Conservation (phyloP, 2,888 invertebrate species). For the Psococerastis gibbosa region DNA sequence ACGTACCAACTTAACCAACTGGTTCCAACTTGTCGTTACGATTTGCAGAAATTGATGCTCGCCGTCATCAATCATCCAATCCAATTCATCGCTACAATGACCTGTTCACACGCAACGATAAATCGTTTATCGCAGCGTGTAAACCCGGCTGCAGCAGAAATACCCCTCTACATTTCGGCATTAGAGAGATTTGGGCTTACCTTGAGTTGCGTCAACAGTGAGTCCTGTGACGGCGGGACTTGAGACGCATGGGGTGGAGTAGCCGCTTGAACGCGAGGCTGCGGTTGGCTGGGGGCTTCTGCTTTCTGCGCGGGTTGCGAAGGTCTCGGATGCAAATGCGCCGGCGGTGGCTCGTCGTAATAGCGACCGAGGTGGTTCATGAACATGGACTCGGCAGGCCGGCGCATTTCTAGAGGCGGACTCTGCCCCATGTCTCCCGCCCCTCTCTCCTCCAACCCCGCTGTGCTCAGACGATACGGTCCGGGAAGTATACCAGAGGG, state of each 20-base stretch:
- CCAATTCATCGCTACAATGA: no score
- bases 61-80: no score
- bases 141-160: no score
- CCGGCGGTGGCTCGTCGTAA: slow-evolving; percentile 44
- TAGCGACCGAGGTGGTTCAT: slow-evolving; percentile 28
- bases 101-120: no score
- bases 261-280: slow-evolving; percentile 30
- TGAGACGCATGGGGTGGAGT: slow-evolving; percentile 56
- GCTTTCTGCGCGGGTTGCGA: slow-evolving; percentile 24
- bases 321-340: slow-evolving; percentile 25
- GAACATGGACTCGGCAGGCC: slow-evolving; percentile 25
- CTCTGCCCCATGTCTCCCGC: slow-evolving; percentile 28
- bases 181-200: slow-evolving; percentile 31
- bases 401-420: slow-evolving; percentile 52
- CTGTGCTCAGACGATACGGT: slow-evolving; percentile 1
- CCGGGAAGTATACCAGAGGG: slow-evolving; percentile 23
- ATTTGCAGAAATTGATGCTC: no score
- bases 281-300: slow-evolving; percentile 21
- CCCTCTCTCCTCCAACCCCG: slow-evolving; percentile 11
- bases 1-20: no score
- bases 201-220: slow-evolving; percentile 55
- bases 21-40: no score
- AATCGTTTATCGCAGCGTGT: no score
- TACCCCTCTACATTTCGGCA: no score
- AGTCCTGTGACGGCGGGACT: slow-evolving; percentile 54